Evolutionary conservation across 1,140 invertebrate genomes (phyloP).

Genomic region (Sminthurides bifidus): DNA sequence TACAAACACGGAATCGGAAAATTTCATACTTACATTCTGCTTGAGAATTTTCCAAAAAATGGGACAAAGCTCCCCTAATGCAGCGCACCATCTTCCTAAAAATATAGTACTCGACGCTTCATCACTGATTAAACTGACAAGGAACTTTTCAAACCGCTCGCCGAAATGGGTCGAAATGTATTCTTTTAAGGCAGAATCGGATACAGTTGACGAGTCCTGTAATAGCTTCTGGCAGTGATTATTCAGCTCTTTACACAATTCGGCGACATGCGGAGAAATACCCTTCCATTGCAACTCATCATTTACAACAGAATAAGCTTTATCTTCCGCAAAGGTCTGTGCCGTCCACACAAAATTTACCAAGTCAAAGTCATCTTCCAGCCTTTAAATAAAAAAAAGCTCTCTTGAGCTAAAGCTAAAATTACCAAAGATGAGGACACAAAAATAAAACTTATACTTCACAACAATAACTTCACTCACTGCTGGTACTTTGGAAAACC

Average conservation of each 20-base stretch:
- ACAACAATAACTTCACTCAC: no score
- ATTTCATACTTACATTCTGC: slow-evolving; percentile 21
- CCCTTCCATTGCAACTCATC: slow-evolving; percentile 26
- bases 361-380: slow-evolving; percentile 25
- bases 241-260: slow-evolving; percentile 21
- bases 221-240: slow-evolving; percentile 7
- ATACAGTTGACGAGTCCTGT: slow-evolving; percentile 18
- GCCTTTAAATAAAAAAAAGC: no score
- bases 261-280: slow-evolving; percentile 17
- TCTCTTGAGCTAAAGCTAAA: no score
- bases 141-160: slow-evolving; percentile 8
- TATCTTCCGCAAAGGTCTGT: not conserved
- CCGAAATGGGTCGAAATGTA: slow-evolving; percentile 19
- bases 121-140: not conserved
- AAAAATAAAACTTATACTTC: not conserved
- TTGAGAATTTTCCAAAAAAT: slow-evolving; percentile 29
- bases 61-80: slow-evolving; percentile 17
- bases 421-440: not conserved
- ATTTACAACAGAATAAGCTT: not conserved
- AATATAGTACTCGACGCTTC: slow-evolving; percentile 12
- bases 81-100: slow-evolving; percentile 13
- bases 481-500: no score
- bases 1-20: no score
- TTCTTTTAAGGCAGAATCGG: slow-evolving; percentile 20
- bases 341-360: slow-evolving; percentile 27